These are phyloP conservation scores for Eriosoma lanigerum DNA, from an alignment of 1,140 invertebrate genomes.

Conservation along the genomic window DNA sequence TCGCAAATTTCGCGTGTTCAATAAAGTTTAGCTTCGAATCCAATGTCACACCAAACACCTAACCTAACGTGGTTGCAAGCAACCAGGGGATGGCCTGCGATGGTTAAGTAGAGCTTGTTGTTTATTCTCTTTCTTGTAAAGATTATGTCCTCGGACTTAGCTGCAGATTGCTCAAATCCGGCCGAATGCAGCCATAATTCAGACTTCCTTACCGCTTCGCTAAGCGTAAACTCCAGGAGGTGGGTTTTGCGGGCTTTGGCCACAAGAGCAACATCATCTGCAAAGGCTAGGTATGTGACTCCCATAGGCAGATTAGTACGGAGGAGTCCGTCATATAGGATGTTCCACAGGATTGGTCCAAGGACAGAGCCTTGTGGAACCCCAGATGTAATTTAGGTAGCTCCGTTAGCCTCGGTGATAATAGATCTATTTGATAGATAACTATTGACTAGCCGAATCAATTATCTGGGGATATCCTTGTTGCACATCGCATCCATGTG, in stretches of 20 bases:
- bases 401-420: background rate
- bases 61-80: too few species aligned
- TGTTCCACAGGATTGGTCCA: conserved; percentile 57
- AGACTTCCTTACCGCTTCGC: background rate
- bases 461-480: background rate
- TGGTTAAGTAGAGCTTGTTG: too few species aligned
- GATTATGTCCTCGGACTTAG: too few species aligned
- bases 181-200: too few species aligned
- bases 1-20: too few species aligned
- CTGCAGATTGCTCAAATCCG: too few species aligned
- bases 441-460: background rate
- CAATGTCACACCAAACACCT: too few species aligned
- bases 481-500: conserved; percentile 7
- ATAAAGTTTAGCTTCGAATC: too few species aligned
- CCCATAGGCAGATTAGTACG: conserved; percentile 52
- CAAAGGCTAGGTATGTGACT: conserved; percentile 54
- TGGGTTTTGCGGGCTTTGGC: too few species aligned
- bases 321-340: conserved; percentile 56
- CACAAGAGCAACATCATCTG: conserved; percentile 56
- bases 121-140: too few species aligned
- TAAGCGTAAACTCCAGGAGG: too few species aligned
- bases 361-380: conserved; percentile 56
- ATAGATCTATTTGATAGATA: background rate
- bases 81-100: too few species aligned
- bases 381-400: background rate